Evolutionary conservation across 2,888 invertebrate genomes (phyloP), one percentile per base, ranked within the genome.

Genomic region (Drosophila meridionalis): DNA sequence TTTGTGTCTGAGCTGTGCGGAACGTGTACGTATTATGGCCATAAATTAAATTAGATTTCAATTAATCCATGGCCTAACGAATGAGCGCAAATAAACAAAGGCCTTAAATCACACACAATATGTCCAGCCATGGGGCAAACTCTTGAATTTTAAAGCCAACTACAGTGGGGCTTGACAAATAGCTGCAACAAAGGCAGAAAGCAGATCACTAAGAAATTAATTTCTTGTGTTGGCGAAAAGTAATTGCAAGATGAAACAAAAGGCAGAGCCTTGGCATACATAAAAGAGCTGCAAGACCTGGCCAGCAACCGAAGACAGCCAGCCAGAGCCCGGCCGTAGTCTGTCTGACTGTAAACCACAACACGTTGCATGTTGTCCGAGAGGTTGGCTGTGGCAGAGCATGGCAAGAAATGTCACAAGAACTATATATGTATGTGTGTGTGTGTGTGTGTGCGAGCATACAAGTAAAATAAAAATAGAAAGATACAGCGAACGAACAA

Each of bases 1-100:
- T 61, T 78, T 68, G 69, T 64, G 57, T 69, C 40, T 58, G 56
- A 32, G 32, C 11, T 32, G 38, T 62, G 69, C 45, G 63, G 34
- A 50, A 32, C 62, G 48, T 72, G 59, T 45, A 40, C 58, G 48
- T 32, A 34, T 58, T 43, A 38, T 58, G 43, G 67, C 59, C 70
- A 82, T 87, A 85, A 87, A 85, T 85, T 85, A 74, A 77, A 85
- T 85, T 87, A 71, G 71, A 87, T 73, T 84, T 78, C 83, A 85
- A 87, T 87, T 85, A 84, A 62, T 64, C 67, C 56, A 28, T 42
- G 63, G 59, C 60, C 68, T 55, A 63, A 60, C 59, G 63, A 69
- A 72, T 45, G 48, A 36, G 56, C 66, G 68, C 70, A 82, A 68
- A 56, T 68, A 74, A 84, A 80, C 70, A 73, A 61, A 53, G 34